These are phyloP conservation scores for Myotis myotis DNA, from an alignment of 2,797 vertebrate genomes.

Conservation along the genomic window DNA sequence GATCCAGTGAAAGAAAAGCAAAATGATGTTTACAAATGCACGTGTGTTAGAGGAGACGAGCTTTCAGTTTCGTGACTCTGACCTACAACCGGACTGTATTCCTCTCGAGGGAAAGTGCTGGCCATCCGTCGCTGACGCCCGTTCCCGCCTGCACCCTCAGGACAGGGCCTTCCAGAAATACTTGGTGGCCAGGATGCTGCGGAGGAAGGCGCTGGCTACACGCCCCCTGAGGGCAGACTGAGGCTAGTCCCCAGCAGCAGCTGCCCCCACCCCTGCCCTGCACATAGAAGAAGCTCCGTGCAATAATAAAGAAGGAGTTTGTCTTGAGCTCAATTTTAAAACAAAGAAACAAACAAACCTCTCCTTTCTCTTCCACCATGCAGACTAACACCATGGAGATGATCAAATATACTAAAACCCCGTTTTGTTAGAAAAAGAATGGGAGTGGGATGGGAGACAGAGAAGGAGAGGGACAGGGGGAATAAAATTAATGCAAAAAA, in stretches of 20 bases:
- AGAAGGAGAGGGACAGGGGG: not conserved
- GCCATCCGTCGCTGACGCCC: not conserved
- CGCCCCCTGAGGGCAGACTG: constrained; percentile 7
- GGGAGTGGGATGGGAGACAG: not conserved
- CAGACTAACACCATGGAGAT: not conserved
- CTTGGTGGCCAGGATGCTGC: no score
- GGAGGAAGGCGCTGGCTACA: not conserved
- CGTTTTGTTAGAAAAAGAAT: not conserved
- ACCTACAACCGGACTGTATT: not conserved
- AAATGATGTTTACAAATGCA: not conserved
- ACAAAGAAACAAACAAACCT: not conserved
- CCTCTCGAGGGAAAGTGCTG: not conserved
- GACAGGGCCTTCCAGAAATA: not conserved
- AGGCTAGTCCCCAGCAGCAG: not conserved
- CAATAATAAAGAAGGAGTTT: not conserved
- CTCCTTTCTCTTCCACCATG: not conserved
- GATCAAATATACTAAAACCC: not conserved
- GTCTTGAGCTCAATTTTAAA: not conserved
- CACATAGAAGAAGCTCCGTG: not conserved
- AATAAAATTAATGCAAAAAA: not conserved
- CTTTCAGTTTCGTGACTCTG: not conserved
- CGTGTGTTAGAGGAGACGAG: not conserved
- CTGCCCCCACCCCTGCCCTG: not conserved
- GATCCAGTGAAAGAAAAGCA: not conserved
- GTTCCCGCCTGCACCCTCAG: not conserved